These are phyloP conservation scores for Piprites chloris DNA, from an alignment of 2,113 vertebrate species.

Conservation along the genomic window DNA sequence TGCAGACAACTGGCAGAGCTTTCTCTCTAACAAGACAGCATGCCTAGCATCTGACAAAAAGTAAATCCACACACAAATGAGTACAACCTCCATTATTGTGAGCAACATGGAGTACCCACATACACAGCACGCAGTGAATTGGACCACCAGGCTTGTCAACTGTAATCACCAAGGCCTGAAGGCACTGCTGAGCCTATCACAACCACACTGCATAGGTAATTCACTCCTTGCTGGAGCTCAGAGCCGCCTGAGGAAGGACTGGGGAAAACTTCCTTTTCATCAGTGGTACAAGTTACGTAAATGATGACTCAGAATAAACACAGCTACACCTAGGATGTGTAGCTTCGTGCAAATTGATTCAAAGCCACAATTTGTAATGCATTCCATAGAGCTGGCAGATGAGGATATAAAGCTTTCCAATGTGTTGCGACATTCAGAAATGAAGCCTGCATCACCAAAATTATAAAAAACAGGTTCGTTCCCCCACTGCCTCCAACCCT, in stretches of 20 bases:
- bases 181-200: not conserved
- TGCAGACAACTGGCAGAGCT: not conserved
- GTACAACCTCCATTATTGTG: not conserved
- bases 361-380: not conserved
- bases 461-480: conserved; percentile 20
- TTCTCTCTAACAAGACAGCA: not conserved
- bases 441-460: conserved; percentile 1
- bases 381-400: not conserved
- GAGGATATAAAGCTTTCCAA: not conserved
- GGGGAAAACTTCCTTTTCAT: not conserved
- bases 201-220: not conserved
- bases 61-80: not conserved
- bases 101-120: not conserved
- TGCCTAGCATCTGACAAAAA: not conserved
- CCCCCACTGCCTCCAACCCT: not conserved
- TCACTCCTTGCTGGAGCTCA: not conserved
- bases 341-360: not conserved
- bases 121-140: not conserved
- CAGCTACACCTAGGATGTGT: not conserved
- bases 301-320: not conserved
- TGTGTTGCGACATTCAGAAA: not conserved
- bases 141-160: not conserved
- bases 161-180: not conserved
- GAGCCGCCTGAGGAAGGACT: not conserved
- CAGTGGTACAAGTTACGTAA: not conserved